Percentiles rank a stretch among this genome's conserved stretches.
These are phyloP conservation scores for Whitmania pigra DNA, from an alignment of 1,140 invertebrate genomes.

Conservation along the genomic window DNA sequence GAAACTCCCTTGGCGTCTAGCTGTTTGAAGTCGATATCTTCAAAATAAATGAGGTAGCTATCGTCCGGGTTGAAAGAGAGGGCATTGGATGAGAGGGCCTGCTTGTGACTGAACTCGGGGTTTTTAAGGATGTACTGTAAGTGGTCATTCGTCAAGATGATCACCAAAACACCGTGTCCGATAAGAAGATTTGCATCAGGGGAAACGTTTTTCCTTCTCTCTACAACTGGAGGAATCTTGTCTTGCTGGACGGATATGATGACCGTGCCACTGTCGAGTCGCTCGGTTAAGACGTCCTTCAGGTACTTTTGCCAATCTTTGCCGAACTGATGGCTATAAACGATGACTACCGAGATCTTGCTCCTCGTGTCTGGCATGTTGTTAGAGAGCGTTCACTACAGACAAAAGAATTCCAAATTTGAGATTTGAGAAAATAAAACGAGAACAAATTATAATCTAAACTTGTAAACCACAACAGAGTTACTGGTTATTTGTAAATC, in stretches of 20 bases:
- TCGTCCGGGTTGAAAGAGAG: background rate
- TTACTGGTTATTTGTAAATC: too few species aligned
- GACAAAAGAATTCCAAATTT: background rate
- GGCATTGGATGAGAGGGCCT: background rate
- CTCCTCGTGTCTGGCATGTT: background rate
- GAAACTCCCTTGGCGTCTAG: background rate
- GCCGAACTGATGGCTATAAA: background rate
- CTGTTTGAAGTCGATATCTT: background rate
- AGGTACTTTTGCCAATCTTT: constrained; percentile 3
- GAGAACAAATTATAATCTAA: too few species aligned
- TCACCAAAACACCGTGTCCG: background rate
- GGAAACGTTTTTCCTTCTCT: background rate
- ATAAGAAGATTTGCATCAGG: background rate
- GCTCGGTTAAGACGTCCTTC: background rate
- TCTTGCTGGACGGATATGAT: background rate
- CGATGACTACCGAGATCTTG: background rate
- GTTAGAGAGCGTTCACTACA: background rate
- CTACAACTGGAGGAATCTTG: background rate
- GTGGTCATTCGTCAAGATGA: background rate
- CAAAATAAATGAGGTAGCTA: constrained; percentile 4
- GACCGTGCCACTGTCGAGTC: background rate
- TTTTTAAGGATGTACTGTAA: background rate
- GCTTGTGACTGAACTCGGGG: background rate
- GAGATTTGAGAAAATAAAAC: too few species aligned
- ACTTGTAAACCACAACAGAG: too few species aligned